A percentile compares a stretch with the other conserved stretches of the same genome.
These are phyloP conservation scores for Bombyx mori DNA, from an alignment of 1,140 invertebrate species.

Conservation along the genomic window ASM3026992v2 NC_085115.1:6546501-6547000, in stretches of 20 bases:
- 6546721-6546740: constrained; percentile 88
- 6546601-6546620: too few relatives aligned
- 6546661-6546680: constrained; percentile 66
- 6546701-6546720: constrained; percentile 82
- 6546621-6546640: too few relatives aligned
- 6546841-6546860: background rate
- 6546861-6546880: background rate
- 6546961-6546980: too few relatives aligned
- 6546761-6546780: constrained; percentile 4
- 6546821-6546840: constrained; percentile 35
- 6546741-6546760: constrained; percentile 76
- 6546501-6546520: too few relatives aligned
- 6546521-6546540: too few relatives aligned
- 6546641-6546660: too few relatives aligned
- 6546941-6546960: too few relatives aligned
- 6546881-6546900: background rate
- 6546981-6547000: too few relatives aligned
- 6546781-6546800: constrained; percentile 6
- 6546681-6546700: constrained; percentile 92
- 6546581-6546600: too few relatives aligned
- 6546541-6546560: too few relatives aligned
- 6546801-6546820: constrained; percentile 30
- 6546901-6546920: constrained; percentile 4
- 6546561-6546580: too few relatives aligned
- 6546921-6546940: background rate